A percentile compares a stretch with the other conserved stretches of the same genome.
Conservation (phyloP, 2,113 vertebrate genomes). For the Apeltes quadracus region DNA sequence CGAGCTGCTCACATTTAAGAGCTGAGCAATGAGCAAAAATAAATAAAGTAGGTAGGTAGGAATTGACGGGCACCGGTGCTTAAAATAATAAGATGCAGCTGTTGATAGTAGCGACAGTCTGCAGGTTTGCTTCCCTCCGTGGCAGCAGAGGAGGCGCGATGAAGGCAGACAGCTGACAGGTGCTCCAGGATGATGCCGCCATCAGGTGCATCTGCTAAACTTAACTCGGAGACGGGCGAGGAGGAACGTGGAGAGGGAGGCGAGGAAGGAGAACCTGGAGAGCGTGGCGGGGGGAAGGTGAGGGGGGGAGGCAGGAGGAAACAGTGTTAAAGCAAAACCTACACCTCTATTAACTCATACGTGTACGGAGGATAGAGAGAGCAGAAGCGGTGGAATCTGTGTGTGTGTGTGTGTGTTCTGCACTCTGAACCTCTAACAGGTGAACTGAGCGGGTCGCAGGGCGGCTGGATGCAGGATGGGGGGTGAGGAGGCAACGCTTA, state of each 20-base stretch:
- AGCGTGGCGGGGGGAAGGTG: background rate
- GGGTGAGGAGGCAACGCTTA: too few relatives aligned
- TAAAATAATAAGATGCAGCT: slow-evolving; percentile 83
- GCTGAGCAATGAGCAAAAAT: slow-evolving; percentile 54
- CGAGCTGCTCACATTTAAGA: slow-evolving; percentile 80
- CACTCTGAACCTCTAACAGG: slow-evolving; percentile 57
- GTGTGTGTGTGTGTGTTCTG: slow-evolving; percentile 38
- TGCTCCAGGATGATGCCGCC: slow-evolving; percentile 78
- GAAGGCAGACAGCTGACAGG: slow-evolving; percentile 84
- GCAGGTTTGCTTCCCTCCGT: slow-evolving; percentile 71
- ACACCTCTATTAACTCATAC: background rate
- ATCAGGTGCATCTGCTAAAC: slow-evolving; percentile 80
- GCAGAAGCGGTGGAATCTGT: slow-evolving; percentile 13
- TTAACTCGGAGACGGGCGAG: slow-evolving; percentile 64
- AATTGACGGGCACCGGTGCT: slow-evolving; percentile 76
- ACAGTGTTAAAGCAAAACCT: slow-evolving; percentile 21
- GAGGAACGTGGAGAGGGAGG: background rate
- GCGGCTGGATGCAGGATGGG: slow-evolving; percentile 21
- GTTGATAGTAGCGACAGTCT: slow-evolving; percentile 76
- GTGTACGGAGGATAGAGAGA: background rate
- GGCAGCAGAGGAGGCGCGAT: slow-evolving; percentile 76
- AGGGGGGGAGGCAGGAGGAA: background rate
- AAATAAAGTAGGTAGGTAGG: slow-evolving; percentile 56
- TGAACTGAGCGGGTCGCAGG: slow-evolving; percentile 66
- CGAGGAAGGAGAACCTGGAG: slow-evolving; percentile 13